Percentiles rank a stretch among this genome's conserved stretches.
These are phyloP conservation scores for Drepanosiphum platanoidis DNA, from an alignment of 2,888 invertebrate species.

Conservation along the genomic window DNA sequence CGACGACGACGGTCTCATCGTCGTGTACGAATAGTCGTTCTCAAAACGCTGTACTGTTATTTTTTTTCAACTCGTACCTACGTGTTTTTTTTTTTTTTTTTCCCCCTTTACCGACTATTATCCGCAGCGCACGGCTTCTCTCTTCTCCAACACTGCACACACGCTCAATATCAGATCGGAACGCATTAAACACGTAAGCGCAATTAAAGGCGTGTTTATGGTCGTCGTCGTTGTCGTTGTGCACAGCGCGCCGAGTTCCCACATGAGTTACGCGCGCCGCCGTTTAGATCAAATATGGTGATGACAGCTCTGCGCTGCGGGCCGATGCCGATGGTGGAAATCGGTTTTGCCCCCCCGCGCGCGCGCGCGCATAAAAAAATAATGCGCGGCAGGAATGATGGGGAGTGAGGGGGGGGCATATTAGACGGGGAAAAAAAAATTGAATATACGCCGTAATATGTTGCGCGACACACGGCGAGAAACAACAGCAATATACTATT, in stretches of 20 bases:
- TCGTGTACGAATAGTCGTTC: neutral
- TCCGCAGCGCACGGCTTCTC: neutral
- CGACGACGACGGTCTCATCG: neutral
- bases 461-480: neutral
- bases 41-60: neutral
- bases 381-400: neutral
- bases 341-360: neutral
- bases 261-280: conserved; percentile 47
- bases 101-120: neutral
- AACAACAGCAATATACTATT: neutral
- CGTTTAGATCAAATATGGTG: conserved; percentile 54
- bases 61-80: conserved; percentile 5
- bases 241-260: conserved; percentile 19
- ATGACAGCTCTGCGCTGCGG: conserved; percentile 31
- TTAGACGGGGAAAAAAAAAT: neutral
- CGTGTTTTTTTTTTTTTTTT: neutral
- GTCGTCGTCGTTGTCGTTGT: conserved; percentile 20
- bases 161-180: conserved; percentile 28
- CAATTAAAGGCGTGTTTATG: conserved; percentile 59
- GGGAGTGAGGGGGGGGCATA: neutral
- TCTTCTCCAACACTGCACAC: neutral
- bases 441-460: neutral
- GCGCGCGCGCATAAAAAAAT: neutral
- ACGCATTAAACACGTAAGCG: conserved; percentile 55
- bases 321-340: conserved; percentile 16